A percentile compares a stretch with the other conserved stretches of the same genome.
These are phyloP conservation scores for Leptonema lineaticorne DNA, from an alignment of 1,140 invertebrate genomes.

Conservation along the genomic window DNA sequence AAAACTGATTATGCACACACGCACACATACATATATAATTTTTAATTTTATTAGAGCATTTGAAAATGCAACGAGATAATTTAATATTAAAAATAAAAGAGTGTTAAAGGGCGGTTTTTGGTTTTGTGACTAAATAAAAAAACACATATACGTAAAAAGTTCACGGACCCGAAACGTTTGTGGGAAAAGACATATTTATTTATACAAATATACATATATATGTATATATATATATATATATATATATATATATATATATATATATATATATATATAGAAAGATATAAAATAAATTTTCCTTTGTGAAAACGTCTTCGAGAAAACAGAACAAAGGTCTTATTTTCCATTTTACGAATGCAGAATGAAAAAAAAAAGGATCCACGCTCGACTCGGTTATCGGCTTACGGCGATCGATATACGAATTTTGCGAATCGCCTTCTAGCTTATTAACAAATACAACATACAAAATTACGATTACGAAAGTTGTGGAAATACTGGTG, in stretches of 20 bases:
- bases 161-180: neutral
- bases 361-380: neutral
- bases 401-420: too few relatives aligned
- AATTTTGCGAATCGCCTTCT: neutral
- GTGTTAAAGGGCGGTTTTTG: conserved; percentile 1
- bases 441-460: too few relatives aligned
- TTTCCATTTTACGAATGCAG: neutral
- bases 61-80: too few relatives aligned
- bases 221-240: neutral
- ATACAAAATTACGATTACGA: too few relatives aligned
- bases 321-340: neutral
- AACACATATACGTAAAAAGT: neutral
- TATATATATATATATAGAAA: neutral
- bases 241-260: neutral
- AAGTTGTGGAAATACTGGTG: too few relatives aligned
- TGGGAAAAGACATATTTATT: neutral
- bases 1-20: too few relatives aligned
- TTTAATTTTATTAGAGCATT: too few relatives aligned
- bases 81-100: too few relatives aligned
- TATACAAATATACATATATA: neutral
- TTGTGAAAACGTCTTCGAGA: neutral
- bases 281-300: neutral
- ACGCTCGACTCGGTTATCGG: neutral
- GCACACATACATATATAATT: too few relatives aligned
- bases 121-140: neutral